phyloP scores from a whole-genome alignment of 1,140 invertebrate species.

The Druon quercuslanigerum region DNA sequence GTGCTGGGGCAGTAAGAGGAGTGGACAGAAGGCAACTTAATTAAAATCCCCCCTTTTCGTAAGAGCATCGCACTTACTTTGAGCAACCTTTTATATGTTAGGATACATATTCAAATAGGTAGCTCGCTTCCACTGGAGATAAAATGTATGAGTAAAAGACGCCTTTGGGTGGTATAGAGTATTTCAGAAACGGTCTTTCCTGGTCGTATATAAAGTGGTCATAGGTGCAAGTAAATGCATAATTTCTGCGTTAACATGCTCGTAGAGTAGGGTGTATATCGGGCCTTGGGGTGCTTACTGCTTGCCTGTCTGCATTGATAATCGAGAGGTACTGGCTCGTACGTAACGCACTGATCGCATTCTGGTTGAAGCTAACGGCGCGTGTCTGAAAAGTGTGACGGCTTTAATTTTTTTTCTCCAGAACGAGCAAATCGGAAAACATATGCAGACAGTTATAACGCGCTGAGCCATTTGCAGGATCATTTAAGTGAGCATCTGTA shows the following conservation, averaged over 20 bases:
- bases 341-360: conserved; percentile 50
- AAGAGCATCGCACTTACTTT: too few species aligned
- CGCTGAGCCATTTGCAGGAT: conserved; percentile 59
- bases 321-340: conserved; percentile 36
- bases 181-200: not conserved
- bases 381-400: conserved; percentile 59
- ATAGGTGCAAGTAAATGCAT: conserved; percentile 29
- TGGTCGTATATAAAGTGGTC: conserved; percentile 19
- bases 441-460: conserved; percentile 60
- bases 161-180: not conserved
- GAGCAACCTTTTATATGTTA: too few species aligned
- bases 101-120: not conserved
- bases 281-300: not conserved
- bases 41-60: too few species aligned
- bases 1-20: too few species aligned
- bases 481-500: conserved; percentile 59
- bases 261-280: not conserved
- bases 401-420: conserved; percentile 46
- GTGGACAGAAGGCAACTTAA: too few species aligned
- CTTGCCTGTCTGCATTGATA: conserved; percentile 4
- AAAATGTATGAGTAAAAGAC: not conserved
- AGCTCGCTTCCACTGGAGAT: not conserved
- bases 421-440: conserved; percentile 49
- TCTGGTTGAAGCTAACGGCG: conserved; percentile 56
- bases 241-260: conserved; percentile 26